These are phyloP conservation scores for Bujurquina vittata DNA, from an alignment of 2,113 vertebrate species.

Conservation along the genomic window DNA sequence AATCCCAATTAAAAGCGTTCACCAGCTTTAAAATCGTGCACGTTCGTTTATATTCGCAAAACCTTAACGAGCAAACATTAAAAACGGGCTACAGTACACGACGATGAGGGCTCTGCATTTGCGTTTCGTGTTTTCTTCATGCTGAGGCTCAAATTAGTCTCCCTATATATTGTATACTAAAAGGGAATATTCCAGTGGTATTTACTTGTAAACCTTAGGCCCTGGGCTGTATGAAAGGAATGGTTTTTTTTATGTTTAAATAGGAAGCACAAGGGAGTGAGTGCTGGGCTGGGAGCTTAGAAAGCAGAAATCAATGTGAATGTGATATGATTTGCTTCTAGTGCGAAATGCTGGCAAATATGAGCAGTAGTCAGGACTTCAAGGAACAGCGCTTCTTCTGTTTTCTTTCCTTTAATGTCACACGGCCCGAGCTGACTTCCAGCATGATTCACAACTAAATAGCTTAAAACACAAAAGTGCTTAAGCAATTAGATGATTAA, in stretches of 20 bases:
- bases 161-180: slow-evolving; percentile 27
- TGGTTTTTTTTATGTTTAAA: slow-evolving; percentile 41
- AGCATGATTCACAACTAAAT: neutral
- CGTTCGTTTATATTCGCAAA: neutral
- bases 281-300: slow-evolving; percentile 26
- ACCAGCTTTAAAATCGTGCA: neutral
- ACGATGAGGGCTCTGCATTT: neutral
- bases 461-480: neutral
- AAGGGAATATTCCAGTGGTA: slow-evolving; percentile 51
- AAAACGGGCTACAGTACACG: neutral
- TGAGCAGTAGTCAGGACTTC: neutral
- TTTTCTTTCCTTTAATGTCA: neutral
- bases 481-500: neutral
- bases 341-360: neutral
- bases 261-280: slow-evolving; percentile 14
- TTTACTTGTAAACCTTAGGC: slow-evolving; percentile 35
- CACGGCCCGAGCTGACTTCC: neutral
- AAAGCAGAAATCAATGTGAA: slow-evolving; percentile 36
- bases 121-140: slow-evolving; percentile 12
- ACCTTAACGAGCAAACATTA: neutral
- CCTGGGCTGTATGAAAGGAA: slow-evolving; percentile 15
- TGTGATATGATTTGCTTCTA: slow-evolving; percentile 21
- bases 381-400: neutral
- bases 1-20: neutral
- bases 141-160: neutral